Evolutionary conservation across 2,888 invertebrate species (phyloP).

Genomic region (Drosophila eohydei): DNA sequence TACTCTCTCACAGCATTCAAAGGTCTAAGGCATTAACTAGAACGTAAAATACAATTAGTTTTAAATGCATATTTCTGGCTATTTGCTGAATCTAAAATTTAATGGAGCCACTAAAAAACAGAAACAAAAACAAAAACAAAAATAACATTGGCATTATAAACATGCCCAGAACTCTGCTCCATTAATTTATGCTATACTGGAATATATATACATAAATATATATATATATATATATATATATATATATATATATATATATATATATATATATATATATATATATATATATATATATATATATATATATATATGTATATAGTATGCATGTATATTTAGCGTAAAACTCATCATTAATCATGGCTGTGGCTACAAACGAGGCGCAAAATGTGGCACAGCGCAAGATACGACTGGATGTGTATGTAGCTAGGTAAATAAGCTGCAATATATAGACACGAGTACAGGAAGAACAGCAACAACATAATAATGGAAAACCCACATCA

Average conservation of each 20-base stretch:
- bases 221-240: not conserved
- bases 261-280: not conserved
- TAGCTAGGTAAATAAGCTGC: slow-evolving; percentile 17
- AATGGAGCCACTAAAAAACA: slow-evolving; percentile 7
- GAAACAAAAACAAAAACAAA: not conserved
- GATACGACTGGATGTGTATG: not conserved
- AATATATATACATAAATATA: not conserved
- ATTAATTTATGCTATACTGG: not conserved
- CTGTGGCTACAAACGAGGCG: slow-evolving; percentile 4
- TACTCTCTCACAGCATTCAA: not conserved
- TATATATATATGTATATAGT: not conserved
- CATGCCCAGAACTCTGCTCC: slow-evolving; percentile 3
- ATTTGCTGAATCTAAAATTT: slow-evolving; percentile 2
- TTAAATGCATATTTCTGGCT: slow-evolving; percentile 3
- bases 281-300: not conserved
- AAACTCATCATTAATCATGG: slow-evolving; percentile 54
- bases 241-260: not conserved
- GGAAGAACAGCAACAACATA: not conserved
- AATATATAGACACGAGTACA: slow-evolving; percentile 3
- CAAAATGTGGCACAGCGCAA: slow-evolving; percentile 36
- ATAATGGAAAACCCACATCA: slow-evolving; percentile 35
- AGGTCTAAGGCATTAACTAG: slow-evolving; percentile 1
- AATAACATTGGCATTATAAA: not conserved
- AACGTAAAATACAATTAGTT: slow-evolving; percentile 8
- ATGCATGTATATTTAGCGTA: not conserved